Conservation (phyloP, 2,888 invertebrate species). For the Ormia ochracea region DNA sequence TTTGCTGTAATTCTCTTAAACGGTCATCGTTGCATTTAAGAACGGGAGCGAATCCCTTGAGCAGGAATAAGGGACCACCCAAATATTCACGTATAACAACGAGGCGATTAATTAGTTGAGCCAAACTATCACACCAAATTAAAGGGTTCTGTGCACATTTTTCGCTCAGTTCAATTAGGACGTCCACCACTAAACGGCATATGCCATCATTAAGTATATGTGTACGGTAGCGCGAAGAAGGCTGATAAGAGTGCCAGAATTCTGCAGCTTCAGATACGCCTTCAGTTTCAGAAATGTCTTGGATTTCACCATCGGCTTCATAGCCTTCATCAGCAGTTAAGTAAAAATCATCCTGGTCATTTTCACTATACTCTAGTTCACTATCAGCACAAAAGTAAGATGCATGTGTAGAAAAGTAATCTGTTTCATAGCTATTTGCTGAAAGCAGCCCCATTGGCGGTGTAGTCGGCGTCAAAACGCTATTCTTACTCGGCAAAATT, state of each 20-base stretch:
- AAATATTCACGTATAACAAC: conserved; percentile 75
- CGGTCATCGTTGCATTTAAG: conserved; percentile 70
- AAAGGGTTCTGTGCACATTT: conserved; percentile 71
- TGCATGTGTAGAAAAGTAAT: conserved; percentile 73
- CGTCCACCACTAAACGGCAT: conserved; percentile 74
- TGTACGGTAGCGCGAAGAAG: conserved; percentile 74
- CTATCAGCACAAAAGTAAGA: conserved; percentile 73
- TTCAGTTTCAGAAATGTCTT: conserved; percentile 72
- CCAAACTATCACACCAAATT: conserved; percentile 73
- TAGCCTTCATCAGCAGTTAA: conserved; percentile 76
- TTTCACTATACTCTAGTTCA: conserved; percentile 75
- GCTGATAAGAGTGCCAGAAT: conserved; percentile 72
- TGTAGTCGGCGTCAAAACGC: conserved; percentile 66
- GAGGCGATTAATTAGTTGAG: conserved; percentile 74
- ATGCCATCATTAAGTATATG: conserved; percentile 75
- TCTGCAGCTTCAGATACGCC: conserved; percentile 67
- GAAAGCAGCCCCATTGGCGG: conserved; percentile 66
- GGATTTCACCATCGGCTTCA: conserved; percentile 76
- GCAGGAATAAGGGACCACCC: conserved; percentile 74
- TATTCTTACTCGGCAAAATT: conserved; percentile 69
- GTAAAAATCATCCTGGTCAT: conserved; percentile 73
- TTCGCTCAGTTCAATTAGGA: conserved; percentile 73
- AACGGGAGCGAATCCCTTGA: conserved; percentile 74
- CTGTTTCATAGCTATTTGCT: conserved; percentile 70
- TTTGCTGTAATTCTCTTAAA: conserved; percentile 80